These are phyloP conservation scores for Coleophora flavipennella DNA, from an alignment of 2,888 invertebrate species.

Conservation along the genomic window DNA sequence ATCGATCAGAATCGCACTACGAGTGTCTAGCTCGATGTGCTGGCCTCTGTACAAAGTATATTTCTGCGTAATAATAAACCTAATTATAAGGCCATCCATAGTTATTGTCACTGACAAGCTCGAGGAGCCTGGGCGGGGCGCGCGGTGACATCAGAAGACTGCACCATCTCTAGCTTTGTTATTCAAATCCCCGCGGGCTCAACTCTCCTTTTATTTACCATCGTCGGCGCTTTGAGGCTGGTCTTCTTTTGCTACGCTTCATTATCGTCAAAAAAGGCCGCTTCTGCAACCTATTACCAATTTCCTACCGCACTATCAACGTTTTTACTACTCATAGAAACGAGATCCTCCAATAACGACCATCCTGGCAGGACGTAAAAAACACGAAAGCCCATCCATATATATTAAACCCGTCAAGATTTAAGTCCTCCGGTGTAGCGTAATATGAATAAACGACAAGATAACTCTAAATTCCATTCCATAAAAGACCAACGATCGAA, in stretches of 20 bases:
- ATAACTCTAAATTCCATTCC: conserved; percentile 51
- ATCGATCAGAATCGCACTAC: too few relatives aligned
- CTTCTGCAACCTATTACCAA: conserved; percentile 11
- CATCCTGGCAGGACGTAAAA: conserved; percentile 9
- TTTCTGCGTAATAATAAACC: too few relatives aligned
- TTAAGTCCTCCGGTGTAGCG: conserved; percentile 37
- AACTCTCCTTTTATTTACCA: conserved; percentile 22
- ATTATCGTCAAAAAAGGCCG: conserved; percentile 28
- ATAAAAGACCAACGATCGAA: conserved; percentile 48
- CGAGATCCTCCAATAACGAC: not conserved
- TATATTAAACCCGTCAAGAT: conserved; percentile 41
- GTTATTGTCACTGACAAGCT: conserved; percentile 1
- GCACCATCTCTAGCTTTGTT: conserved; percentile 31
- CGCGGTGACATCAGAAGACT: conserved; percentile 21
- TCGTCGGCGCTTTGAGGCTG: conserved; percentile 24
- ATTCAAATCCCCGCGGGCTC: conserved; percentile 25
- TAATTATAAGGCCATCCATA: conserved; percentile 1
- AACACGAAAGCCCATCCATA: conserved; percentile 26
- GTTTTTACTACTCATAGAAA: too few relatives aligned
- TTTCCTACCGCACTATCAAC: not conserved
- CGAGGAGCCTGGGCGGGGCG: conserved; percentile 19
- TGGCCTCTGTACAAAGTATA: too few relatives aligned
- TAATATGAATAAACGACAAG: conserved; percentile 36
- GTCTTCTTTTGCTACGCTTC: conserved; percentile 23
- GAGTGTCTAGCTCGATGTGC: too few relatives aligned